phyloP scores from a whole-genome alignment of 2,888 invertebrate species.

The Urechis unicinctus region DNA sequence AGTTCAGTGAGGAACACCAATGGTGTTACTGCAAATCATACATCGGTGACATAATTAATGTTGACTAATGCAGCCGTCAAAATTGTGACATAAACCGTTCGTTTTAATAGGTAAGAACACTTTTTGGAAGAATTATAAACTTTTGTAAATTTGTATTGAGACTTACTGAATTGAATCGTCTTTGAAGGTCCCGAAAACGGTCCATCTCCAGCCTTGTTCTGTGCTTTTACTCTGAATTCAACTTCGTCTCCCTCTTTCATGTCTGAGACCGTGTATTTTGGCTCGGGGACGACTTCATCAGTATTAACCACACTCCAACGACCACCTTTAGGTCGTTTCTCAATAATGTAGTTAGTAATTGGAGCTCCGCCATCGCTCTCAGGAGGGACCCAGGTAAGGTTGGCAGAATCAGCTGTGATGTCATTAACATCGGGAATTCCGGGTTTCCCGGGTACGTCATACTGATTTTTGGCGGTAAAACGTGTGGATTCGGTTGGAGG shows the following conservation, averaged over 20 bases:
- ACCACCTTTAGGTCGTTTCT: constrained; percentile 28
- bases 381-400: constrained; percentile 56
- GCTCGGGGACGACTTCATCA: constrained; percentile 6
- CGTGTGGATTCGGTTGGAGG: constrained; percentile 28
- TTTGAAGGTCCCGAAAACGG: constrained; percentile 52
- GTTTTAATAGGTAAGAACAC: no score
- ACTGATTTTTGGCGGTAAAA: constrained; percentile 23
- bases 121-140: no score
- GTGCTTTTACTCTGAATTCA: constrained; percentile 78
- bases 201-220: constrained; percentile 85
- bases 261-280: constrained; percentile 10
- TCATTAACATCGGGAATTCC: constrained; percentile 17
- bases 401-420: constrained; percentile 67
- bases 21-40: constrained; percentile 22
- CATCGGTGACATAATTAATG: no score
- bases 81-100: no score
- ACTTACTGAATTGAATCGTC: constrained; percentile 15
- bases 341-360: constrained; percentile 41
- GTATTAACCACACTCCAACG: constrained; percentile 11
- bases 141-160: not conserved
- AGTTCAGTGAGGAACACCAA: constrained; percentile 37
- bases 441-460: constrained; percentile 24
- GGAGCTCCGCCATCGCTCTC: constrained; percentile 46
- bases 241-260: constrained; percentile 51
- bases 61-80: no score